Percentiles rank a stretch among this genome's conserved stretches.
Conservation (phyloP, 2,113 vertebrate genomes). For the Atrichornis clamosus region DNA sequence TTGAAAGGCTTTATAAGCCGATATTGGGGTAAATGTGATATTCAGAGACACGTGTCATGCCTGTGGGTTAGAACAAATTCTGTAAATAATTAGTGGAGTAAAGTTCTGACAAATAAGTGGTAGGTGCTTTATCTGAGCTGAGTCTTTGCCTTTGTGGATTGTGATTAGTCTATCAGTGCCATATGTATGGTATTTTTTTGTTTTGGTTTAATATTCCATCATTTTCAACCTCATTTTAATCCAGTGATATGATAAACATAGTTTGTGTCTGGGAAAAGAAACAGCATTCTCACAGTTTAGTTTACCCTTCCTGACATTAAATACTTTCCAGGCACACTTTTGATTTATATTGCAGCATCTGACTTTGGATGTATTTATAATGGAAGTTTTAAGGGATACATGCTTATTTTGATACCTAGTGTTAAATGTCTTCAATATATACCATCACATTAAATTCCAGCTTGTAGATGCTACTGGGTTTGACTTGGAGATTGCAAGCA, state of each 20-base stretch:
- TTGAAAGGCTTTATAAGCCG: neutral
- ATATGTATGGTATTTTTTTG: neutral
- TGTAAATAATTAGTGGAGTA: neutral
- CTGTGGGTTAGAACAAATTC: neutral
- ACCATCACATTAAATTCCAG: neutral
- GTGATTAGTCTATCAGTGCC: neutral
- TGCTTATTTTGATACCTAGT: slow-evolving; percentile 41
- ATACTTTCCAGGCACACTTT: neutral
- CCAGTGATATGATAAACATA: neutral
- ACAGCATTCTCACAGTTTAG: neutral
- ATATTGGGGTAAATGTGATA: neutral
- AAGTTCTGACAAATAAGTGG: neutral
- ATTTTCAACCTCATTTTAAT: neutral
- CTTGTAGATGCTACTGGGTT: neutral
- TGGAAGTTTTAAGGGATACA: slow-evolving; percentile 20
- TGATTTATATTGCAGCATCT: neutral
- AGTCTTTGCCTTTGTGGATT: neutral
- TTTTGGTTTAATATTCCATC: neutral
- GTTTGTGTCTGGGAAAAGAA: neutral
- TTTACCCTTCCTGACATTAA: neutral
- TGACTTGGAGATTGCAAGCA: slow-evolving; percentile 4
- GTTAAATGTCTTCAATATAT: slow-evolving; percentile 25
- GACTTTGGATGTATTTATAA: slow-evolving; percentile 28
- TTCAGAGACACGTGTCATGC: neutral
- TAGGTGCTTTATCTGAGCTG: neutral